These are phyloP conservation scores for Neuroterus valhalla DNA, from an alignment of 1,140 invertebrate species.

Conservation along the genomic window DNA sequence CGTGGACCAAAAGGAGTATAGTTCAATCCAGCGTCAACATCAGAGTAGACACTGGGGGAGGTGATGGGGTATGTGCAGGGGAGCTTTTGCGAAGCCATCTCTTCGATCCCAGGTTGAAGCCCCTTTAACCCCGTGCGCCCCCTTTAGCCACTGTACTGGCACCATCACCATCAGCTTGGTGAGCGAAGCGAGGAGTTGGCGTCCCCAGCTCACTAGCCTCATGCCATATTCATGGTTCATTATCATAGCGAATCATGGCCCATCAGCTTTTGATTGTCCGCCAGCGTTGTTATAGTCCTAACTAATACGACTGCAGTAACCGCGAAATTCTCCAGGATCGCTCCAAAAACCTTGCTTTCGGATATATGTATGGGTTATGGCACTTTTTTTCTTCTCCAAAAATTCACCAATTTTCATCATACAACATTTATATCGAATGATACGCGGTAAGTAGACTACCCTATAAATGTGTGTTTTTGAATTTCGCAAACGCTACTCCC, in stretches of 20 bases:
- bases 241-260: constrained; percentile 76
- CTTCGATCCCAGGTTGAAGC: constrained; percentile 43
- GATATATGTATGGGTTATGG: constrained; percentile 48
- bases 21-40: constrained; percentile 19
- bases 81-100: constrained; percentile 40
- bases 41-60: not conserved
- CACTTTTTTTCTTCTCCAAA: constrained; percentile 37
- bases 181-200: constrained; percentile 65
- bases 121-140: constrained; percentile 49
- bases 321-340: constrained; percentile 53
- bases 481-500: too few relatives aligned
- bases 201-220: constrained; percentile 70
- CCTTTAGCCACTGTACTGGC: constrained; percentile 41
- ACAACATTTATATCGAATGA: too few relatives aligned
- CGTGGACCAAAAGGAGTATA: constrained; percentile 18
- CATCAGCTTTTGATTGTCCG: constrained; percentile 76
- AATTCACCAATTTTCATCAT: constrained; percentile 32
- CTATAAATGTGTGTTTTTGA: too few relatives aligned
- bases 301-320: constrained; percentile 74
- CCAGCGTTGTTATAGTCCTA: constrained; percentile 72
- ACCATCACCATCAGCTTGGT: constrained; percentile 52
- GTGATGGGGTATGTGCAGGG: not conserved
- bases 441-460: too few relatives aligned
- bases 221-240: constrained; percentile 75
- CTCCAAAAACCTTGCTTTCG: constrained; percentile 53